Evolutionary conservation across 2,797 vertebrate species (phyloP).

Genomic region (Phataginus tetradactyla): DNA sequence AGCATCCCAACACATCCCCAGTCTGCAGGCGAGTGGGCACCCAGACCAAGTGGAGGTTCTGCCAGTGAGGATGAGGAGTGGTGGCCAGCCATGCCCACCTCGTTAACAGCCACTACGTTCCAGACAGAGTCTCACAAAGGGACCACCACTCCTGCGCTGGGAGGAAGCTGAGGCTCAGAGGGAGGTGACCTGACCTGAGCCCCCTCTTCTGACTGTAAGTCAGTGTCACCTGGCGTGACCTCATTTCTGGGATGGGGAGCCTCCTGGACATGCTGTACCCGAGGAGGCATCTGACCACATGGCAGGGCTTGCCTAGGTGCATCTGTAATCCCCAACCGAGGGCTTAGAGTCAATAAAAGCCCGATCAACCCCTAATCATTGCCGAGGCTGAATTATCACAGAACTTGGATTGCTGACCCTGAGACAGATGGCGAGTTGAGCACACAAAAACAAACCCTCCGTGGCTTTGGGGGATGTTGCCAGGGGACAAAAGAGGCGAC

Average conservation of each 20-base stretch:
- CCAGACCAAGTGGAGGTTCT: background rate
- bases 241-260: fast-evolving
- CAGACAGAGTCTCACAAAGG: fast-evolving
- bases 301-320: background rate
- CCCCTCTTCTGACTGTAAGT: background rate
- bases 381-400: background rate
- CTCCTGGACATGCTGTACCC: background rate
- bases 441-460: constrained; percentile 53
- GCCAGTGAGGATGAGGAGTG: no score
- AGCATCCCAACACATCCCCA: background rate
- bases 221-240: fast-evolving
- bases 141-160: fast-evolving
- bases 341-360: background rate
- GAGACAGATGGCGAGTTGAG: constrained; percentile 36
- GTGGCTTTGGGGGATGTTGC: background rate
- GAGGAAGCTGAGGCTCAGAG: fast-evolving
- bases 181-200: background rate
- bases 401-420: background rate
- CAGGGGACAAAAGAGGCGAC: constrained; percentile 52
- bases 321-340: background rate
- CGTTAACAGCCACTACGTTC: fast-evolving
- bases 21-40: background rate
- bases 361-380: background rate
- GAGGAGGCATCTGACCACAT: background rate
- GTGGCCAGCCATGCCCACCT: fast-evolving